These are phyloP conservation scores for Gallinago media DNA, from an alignment of 2,113 vertebrate species.

Conservation along the genomic window DNA sequence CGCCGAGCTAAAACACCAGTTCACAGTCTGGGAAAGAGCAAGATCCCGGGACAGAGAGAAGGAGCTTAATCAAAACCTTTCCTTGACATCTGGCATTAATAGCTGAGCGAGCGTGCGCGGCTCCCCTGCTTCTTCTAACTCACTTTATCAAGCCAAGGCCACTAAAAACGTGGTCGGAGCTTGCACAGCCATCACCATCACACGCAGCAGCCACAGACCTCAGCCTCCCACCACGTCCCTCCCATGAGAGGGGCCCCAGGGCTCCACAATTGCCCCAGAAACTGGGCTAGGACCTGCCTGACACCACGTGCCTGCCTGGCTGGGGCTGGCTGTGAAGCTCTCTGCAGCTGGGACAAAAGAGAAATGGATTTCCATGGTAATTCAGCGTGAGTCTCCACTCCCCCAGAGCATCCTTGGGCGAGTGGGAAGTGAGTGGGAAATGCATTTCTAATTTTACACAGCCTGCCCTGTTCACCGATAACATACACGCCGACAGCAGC, in stretches of 20 bases:
- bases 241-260: background rate
- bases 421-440: constrained; percentile 26
- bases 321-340: background rate
- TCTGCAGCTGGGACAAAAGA: background rate
- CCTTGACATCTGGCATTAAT: constrained; percentile 66
- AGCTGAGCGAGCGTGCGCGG: background rate
- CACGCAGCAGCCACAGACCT: background rate
- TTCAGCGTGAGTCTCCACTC: background rate
- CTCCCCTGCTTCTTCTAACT: background rate
- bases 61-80: constrained; percentile 34
- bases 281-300: background rate
- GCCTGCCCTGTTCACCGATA: background rate
- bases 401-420: background rate
- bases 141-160: background rate
- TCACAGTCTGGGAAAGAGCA: constrained; percentile 8
- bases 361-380: background rate
- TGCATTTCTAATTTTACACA: constrained; percentile 6
- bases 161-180: background rate
- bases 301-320: rapidly evolving
- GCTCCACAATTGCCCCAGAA: background rate
- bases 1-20: background rate
- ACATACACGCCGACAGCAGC: background rate
- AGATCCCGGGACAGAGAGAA: background rate
- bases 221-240: background rate
- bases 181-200: background rate